Percentiles rank a stretch among this genome's conserved stretches.
Conservation (phyloP, 2,888 invertebrate genomes). For the Lamellibrachia satsuma region DNA sequence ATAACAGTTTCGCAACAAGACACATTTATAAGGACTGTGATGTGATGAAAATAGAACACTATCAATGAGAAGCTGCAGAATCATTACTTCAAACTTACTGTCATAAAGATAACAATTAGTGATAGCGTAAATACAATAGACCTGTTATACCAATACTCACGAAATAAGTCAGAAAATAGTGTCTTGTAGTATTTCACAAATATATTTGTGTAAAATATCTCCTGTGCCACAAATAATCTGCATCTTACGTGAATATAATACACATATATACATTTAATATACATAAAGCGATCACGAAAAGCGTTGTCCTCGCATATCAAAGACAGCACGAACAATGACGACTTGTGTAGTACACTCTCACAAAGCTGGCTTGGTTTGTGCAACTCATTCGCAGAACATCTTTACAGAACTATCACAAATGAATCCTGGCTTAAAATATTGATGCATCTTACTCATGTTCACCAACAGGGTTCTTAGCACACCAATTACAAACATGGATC, state of each 20-base stretch:
- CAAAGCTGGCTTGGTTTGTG: too few species aligned
- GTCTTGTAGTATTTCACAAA: not conserved
- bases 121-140: not conserved
- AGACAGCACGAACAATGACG: not conserved
- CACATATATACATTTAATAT: slow-evolving; percentile 13
- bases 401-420: too few species aligned
- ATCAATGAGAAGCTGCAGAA: not conserved
- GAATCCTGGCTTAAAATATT: not conserved
- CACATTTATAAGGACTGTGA: not conserved
- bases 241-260: not conserved
- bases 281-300: not conserved
- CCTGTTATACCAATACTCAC: not conserved
- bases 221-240: not conserved
- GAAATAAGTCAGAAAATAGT: not conserved
- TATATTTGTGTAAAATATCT: not conserved
- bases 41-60: not conserved
- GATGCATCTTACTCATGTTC: not conserved
- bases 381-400: too few species aligned
- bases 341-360: too few species aligned
- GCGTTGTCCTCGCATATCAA: not conserved
- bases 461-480: not conserved
- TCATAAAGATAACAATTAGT: not conserved
- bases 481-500: not conserved
- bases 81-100: not conserved
- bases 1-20: not conserved